Evolutionary conservation across 2,113 vertebrate genomes (phyloP), one percentile per base, ranked within the genome.

Genomic region (Chaetops frenatus): DNA sequence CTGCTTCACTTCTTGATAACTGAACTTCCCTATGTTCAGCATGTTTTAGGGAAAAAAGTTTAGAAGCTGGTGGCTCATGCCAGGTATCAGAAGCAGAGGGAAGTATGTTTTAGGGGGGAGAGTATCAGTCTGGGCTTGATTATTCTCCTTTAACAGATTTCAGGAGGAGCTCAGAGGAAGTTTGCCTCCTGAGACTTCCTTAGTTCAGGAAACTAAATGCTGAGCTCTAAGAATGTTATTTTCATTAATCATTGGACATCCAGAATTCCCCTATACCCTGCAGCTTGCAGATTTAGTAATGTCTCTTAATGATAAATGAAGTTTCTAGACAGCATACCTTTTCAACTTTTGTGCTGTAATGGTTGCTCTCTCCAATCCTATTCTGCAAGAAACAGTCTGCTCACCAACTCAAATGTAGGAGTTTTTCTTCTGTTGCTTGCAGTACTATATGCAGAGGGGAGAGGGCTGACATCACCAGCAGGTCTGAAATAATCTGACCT

Each of bases 131-230:
- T 67, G 48, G 38, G 36, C 64, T 84, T 2, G 3, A 31, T 61
- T 91, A 35, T 21, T 58, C 31, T 69, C 36, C 42, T 51, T 69
- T 16, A 80, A 53, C 25, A 23, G 64, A 3, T 91, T 91, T 85
- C 61, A 60, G 44, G 19, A 76, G 53, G 36, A 67, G 16, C 33
- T 87, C 8, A 25, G 61, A 47, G 72, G 78, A 96, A 67, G 28
- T 15, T 90, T 92, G 40, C 16, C 50, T 87, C 21, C 23, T 90
- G 36, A 70, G 58, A 57, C 50, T 85, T 92, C n/a, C 42, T 86
- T 38, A 61, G 42, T 53, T 66, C 64, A 54, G 88, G 88, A 92
- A 93, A 61, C 36, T 50, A 76, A 76, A 45, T 62, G 40, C 84
- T 92, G 66, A 80, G 53, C 36, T 92, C 58, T 61, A 61, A 47